phyloP scores from a whole-genome alignment of 2,113 vertebrate genomes.

The Gracilinanus agilis region DNA sequence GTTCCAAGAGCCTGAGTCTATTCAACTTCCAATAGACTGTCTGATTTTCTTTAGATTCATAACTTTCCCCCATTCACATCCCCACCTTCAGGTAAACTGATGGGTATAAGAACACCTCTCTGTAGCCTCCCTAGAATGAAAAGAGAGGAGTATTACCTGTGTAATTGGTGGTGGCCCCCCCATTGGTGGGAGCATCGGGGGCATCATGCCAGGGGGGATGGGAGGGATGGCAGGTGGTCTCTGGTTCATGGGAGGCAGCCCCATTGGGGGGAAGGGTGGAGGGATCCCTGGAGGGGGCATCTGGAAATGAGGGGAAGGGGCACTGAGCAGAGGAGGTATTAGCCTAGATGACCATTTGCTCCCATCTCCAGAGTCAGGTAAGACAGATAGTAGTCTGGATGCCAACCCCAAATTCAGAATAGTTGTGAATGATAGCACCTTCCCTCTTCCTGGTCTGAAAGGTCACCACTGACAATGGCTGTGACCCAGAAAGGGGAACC shows the following conservation, averaged over 20 bases:
- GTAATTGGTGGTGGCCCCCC: slow-evolving; percentile 83
- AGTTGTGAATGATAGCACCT: slow-evolving; percentile 42
- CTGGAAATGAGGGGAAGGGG: slow-evolving; percentile 73
- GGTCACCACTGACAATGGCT: slow-evolving; percentile 46
- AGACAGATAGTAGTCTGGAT: not conserved
- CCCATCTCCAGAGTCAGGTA: not conserved
- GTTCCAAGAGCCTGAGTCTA: not conserved
- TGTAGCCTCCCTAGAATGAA: not conserved
- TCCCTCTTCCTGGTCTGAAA: slow-evolving; percentile 13
- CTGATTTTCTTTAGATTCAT: not conserved
- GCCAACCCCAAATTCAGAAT: not conserved
- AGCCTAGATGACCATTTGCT: slow-evolving; percentile 7
- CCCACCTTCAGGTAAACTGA: slow-evolving; percentile 26
- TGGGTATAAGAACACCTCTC: not conserved
- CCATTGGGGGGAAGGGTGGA: slow-evolving; percentile 85
- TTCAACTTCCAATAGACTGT: not conserved
- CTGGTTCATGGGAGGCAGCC: slow-evolving; percentile 84
- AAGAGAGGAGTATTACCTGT: slow-evolving; percentile 77
- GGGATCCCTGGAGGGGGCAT: slow-evolving; percentile 86
- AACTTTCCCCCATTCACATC: not conserved
- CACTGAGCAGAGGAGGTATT: slow-evolving; percentile 49
- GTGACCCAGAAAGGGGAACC: slow-evolving; percentile 8
- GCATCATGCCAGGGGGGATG: slow-evolving; percentile 85
- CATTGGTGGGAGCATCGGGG: slow-evolving; percentile 85
- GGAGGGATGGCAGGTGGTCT: slow-evolving; percentile 84